Base-by-base conservation (phyloP, 2,797 vertebrate genomes). In the Acipenser ruthenus region DNA sequence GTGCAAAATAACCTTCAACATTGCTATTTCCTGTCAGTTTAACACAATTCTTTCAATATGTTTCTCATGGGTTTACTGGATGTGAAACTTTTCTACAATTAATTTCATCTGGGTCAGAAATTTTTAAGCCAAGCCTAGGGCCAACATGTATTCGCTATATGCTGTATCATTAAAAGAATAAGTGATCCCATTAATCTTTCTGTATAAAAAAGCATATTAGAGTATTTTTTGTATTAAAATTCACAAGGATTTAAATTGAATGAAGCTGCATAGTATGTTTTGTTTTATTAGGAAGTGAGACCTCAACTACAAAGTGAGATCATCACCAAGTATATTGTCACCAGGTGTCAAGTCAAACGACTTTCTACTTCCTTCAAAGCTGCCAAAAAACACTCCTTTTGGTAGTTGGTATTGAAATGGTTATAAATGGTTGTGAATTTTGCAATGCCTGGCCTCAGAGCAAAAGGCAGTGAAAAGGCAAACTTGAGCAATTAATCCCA, bases 21-120 rank as follows among this genome's bases (percentile, higher is more conserved):
- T 84, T 86, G 80, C 83, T 78, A 90, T 91, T 91, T 93, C 89
- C 90, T 90, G 87, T 88, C 83, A 86, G 82, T 79, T 84, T 86
- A 86, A 88, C 69, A 67, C 56, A 67, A 84, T 84, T 86, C 88
- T 86, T 85, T 80, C 87, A 83, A 82, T 85, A 80, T 84, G 86
- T 88, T 91, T 88, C 77, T 80, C 80, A 78, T 66, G 80, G 83
- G 85, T 86, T 87, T 90, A 87, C 89, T 88, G 83, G 87, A 90
- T 84, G 83, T 88, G 90, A 91, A 82, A 91, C 85, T 87, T 89
- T 88, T 87, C 86, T 90, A 93, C 92, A 90, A 94, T 95, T 91
- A 91, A 94, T 93, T 89, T 96, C 89, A 85, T 93, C 88, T 94
- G 93, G 89, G 78, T 76, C 80, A 77, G 82, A 85, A 90, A 84